Evolutionary conservation across 2,797 vertebrate genomes (phyloP), one percentile per base, ranked within the genome.

Genomic region (Ctenopoma multispine): DNA sequence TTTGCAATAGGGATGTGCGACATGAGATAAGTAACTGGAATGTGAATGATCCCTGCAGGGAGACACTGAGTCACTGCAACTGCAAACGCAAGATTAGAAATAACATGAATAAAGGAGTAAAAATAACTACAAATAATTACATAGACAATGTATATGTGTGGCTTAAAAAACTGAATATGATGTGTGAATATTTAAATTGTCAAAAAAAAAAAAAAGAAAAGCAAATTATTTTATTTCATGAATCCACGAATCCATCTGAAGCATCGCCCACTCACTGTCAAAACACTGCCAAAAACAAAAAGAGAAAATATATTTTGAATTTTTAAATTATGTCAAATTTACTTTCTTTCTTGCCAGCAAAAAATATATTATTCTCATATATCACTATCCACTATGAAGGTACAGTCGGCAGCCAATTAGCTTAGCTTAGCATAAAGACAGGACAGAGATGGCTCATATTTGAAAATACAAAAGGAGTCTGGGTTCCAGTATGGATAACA

Each of bases 31-130:
- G 63, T 77, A 51, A 46, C 46, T 18, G 4, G 23, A 47, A 55
- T 40, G 4, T 62, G 31, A 75, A 63, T 20, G 61, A 66, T 72
- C 18, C 31, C 55, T 63, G 24, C 27, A 7, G 20, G 60, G 31
- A 47, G 62, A 31, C 4, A 24, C 10, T 11, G 47, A 36, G 18
- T 31, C 46, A 60, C 29, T 29, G 27, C 38, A 55, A 24, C 51
- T 41, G 40, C 7, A 49, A n/a, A 41, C n/a, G 53, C 53, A 20
- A 8, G 23, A 0, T 24, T 7, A 15, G 40, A 1, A 54, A 40
- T 18, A 31, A 34, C 3, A 54, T 21, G 38, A 49, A 56, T 5
- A 40, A 15, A 61, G 21, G 6, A 34, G 2, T 41, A 3, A 54
- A 58, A 59, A 66, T 18, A 60, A 61, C 0, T 20, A 34, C 15